These are phyloP conservation scores for Fistularia commersonii DNA, from an alignment of 2,797 vertebrate species.

Conservation along the genomic window DNA sequence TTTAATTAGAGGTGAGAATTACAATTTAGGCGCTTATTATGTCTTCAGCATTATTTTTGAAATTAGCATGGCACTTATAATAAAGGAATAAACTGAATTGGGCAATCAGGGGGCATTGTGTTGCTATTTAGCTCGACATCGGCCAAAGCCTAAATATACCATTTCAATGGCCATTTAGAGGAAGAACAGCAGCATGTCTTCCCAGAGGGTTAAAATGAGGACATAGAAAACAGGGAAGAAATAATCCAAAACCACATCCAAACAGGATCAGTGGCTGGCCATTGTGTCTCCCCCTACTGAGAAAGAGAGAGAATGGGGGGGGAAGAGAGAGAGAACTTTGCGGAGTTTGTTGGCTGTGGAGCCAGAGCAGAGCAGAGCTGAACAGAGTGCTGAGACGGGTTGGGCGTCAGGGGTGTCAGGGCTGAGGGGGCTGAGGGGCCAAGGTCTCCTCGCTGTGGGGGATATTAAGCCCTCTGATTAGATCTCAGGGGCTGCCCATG, in stretches of 20 bases:
- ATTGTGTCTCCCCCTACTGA: conserved; percentile 64
- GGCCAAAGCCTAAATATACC: conserved; percentile 35
- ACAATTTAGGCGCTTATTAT: conserved; percentile 4
- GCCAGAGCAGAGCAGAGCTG: conserved; percentile 51
- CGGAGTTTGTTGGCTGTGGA: conserved; percentile 67
- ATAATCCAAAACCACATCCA: conserved; percentile 68
- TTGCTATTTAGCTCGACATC: conserved; percentile 41
- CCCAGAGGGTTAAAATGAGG: conserved; percentile 63
- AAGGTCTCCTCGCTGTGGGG: conserved; percentile 77
- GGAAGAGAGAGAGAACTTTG: conserved; percentile 60
- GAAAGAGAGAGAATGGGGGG: conserved; percentile 19
- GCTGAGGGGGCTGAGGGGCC: conserved; percentile 72
- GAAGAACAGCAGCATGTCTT: conserved; percentile 38
- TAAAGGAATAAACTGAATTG: conserved; percentile 25
- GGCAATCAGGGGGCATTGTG: conserved; percentile 23
- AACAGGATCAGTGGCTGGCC: conserved; percentile 66
- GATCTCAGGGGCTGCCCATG: conserved; percentile 76
- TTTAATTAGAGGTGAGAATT: conserved; percentile 16
- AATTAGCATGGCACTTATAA: conserved; percentile 33
- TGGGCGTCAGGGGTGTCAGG: conserved; percentile 70
- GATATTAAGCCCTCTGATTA: conserved; percentile 80
- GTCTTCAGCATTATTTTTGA: conserved; percentile 13
- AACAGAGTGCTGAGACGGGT: conserved; percentile 62
- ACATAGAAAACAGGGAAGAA: conserved; percentile 52
- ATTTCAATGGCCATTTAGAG: conserved; percentile 34